Base-by-base conservation (phyloP, 2,888 invertebrate genomes). In the Catonia carolina region DNA sequence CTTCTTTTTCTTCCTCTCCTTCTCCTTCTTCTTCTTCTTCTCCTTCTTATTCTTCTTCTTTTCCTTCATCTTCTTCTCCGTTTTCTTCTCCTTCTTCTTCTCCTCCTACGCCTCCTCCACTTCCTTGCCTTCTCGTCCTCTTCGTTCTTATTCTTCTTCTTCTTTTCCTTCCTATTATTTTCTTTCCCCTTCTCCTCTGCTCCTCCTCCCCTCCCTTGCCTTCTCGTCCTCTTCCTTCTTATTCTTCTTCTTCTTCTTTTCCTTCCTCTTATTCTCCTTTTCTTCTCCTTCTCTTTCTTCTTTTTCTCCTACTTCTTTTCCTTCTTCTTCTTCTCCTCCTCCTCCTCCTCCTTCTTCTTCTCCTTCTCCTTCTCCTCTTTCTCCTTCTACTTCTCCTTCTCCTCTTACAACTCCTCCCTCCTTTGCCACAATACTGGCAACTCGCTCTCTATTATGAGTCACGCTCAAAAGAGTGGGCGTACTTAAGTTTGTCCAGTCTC, bases 271-370 rank as follows among this genome's bases (percentile, higher is more conserved):
- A 7, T n/a, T 5, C 20, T n/a, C 39, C 20, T 27, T 36, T 45
- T 53, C 17, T 45, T 39, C 36, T 31, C 8, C 14, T 41, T 49
- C 42, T 53, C 39, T 36, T 48, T 58, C 59, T 60, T 41, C 41
- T 56, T 39, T 20, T 39, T 55, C 48, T 36, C 45, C 22, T 20
- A 4, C 12, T 23, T 22, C 22, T 47, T n/a, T 6, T 23, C 7
- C 47, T 51, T 41, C 36, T 33, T 22, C 15, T 22, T 15, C 22
- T 37, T 39, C 33, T 27, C 20, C 49, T 6, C 22, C 36, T 35
- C 37, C 57, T 53, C 47, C 31, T 47, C 27, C 58, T 27, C 41
- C 17, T 15, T 8, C 15, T 31, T 33, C 23, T 36, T 41, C 42
- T 41, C 49, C 27, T 6, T 12, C 37, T 55, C 53, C 18, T 27